Conservation (phyloP, 2,113 vertebrate species). For the Geococcyx californianus region DNA sequence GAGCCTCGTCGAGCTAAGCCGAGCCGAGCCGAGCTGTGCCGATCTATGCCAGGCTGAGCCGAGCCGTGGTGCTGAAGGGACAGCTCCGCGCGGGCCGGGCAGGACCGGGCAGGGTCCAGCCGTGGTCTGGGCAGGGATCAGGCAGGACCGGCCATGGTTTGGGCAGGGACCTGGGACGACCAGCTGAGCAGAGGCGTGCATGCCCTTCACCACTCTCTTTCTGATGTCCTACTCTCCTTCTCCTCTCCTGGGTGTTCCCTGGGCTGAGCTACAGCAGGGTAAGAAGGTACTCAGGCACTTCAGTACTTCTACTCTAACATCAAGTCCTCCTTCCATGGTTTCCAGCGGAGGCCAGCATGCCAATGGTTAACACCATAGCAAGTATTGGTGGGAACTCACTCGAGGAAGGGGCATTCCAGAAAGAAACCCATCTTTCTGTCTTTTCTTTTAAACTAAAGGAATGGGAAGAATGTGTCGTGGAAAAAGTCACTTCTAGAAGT, state of each 20-base stretch:
- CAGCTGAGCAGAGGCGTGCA: background rate
- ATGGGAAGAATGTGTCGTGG: background rate
- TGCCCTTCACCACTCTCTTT: rapidly evolving
- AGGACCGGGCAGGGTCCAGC: background rate
- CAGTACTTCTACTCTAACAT: background rate
- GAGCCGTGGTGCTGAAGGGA: constrained; percentile 29
- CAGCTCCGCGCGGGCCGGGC: background rate
- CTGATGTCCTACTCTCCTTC: background rate
- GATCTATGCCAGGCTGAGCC: no score
- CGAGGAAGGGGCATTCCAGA: background rate
- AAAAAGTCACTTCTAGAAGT: background rate
- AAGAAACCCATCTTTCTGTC: background rate
- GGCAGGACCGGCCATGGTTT: no score
- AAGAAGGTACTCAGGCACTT: background rate
- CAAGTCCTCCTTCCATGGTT: background rate
- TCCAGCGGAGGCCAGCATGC: rapidly evolving
- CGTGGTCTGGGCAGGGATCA: no score
- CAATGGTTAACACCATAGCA: background rate
- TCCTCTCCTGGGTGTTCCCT: background rate
- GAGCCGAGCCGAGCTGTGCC: background rate
- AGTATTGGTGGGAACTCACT: background rate
- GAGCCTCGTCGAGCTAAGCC: background rate
- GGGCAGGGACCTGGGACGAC: rapidly evolving
- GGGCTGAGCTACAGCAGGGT: background rate
- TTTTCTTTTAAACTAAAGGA: background rate